Evolutionary conservation across 2,888 invertebrate genomes (phyloP), one percentile per base, ranked within the genome.

Genomic region (Conomelus anceps): DNA sequence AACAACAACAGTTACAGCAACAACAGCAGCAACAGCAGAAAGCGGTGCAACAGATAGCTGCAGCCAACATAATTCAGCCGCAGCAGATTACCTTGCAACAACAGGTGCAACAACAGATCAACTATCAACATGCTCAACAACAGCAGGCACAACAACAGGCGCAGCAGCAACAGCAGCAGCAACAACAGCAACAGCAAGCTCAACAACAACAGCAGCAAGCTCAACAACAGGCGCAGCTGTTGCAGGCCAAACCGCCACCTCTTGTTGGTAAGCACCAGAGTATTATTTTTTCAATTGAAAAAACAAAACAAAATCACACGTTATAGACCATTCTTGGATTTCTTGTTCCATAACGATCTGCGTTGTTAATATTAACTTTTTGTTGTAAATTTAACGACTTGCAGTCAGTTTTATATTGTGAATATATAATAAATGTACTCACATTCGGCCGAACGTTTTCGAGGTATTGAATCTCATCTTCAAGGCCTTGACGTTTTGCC

Each of bases 211-310:
- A 88, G 85, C 90, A 89, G 22, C 89, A 88, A 86, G 88, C 89
- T 26, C 87, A 89, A 24, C 89, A 90, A 34, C 86, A 41, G 22
- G 86, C 88, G 11, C 90, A 90, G 84, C 86, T 26, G 11, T n/a
- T 63, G 84, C 84, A 17, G 23, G 7, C 91, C 90, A 93, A 93
- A 92, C 89, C 92, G 85, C 94, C 93, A 84, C 94, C 94, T 11
- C 93, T 95, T 92, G 94, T 95, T 94, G 94, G 95, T 94, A 92
- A 93, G 94, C 92, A 41, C 23, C 0, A 88, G 23, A 24, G 24
- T 20, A 85, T n/a, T 84, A 23, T 84, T 1, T 20, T 1, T n/a
- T 85, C 23, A 23, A 23, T n/a, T n/a, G n/a, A n/a, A n/a, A n/a
- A n/a, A n/a, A n/a, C n/a, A n/a, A n/a, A n/a, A n/a, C n/a, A n/a